phyloP scores from a whole-genome alignment of 1,140 invertebrate genomes.

The Penaeus vannamei region DNA sequence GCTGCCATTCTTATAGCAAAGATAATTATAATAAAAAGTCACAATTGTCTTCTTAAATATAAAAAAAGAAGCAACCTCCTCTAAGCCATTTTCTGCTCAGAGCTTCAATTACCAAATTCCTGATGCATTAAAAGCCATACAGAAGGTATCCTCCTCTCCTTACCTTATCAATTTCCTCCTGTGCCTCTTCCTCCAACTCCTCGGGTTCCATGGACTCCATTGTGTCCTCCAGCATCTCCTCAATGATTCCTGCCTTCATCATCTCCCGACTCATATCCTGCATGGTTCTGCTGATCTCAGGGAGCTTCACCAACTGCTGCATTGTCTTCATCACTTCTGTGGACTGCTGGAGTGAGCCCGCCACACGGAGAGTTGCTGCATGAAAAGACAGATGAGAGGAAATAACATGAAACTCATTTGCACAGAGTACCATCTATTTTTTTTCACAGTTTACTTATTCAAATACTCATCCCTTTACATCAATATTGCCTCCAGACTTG shows the following conservation, averaged over 20 bases:
- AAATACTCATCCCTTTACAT: too few species aligned
- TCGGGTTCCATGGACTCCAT: conserved; percentile 84
- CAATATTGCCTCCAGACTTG: too few species aligned
- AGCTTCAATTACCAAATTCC: background rate
- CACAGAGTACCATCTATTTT: background rate
- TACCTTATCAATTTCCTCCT: conserved; percentile 69
- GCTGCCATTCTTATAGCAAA: too few species aligned
- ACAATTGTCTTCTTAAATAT: too few species aligned
- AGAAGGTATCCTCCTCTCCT: conserved; percentile 31
- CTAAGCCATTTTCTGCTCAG: background rate
- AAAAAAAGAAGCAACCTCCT: background rate
- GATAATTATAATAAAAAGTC: too few species aligned
- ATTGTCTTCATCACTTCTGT: conserved; percentile 98
- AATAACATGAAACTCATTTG: background rate
- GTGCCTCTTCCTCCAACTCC: conserved; percentile 72
- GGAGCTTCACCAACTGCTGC: conserved; percentile 90
- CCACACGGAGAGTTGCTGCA: conserved; percentile 88
- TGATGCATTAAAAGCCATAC: background rate
- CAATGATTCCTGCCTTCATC: conserved; percentile 91
- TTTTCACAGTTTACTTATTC: background rate
- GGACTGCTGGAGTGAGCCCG: conserved; percentile 91
- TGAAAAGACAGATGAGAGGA: background rate
- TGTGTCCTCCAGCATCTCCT: conserved; percentile 99
- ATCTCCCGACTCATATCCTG: conserved; percentile 87
- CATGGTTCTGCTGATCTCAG: conserved; percentile 96